A percentile compares a stretch with the other conserved stretches of the same genome.
Conservation (phyloP, 1,140 invertebrate species). For the Euwallacea similis region DNA sequence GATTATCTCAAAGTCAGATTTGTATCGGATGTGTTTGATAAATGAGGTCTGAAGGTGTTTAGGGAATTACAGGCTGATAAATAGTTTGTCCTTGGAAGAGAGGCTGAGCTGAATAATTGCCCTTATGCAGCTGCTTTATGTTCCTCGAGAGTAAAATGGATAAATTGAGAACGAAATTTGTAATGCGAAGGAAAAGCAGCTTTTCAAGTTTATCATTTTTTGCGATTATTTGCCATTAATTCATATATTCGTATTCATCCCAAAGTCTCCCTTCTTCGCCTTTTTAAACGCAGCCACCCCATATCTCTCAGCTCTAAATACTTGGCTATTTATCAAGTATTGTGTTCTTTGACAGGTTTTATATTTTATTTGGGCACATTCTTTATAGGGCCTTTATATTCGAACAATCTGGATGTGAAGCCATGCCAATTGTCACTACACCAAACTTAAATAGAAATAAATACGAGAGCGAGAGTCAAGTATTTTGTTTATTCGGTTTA, state of each 20-base stretch:
- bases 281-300: neutral
- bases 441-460: neutral
- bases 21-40: constrained; percentile 23
- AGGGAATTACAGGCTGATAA: constrained; percentile 3
- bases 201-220: no score
- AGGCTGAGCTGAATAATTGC: no score
- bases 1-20: constrained; percentile 33
- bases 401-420: neutral
- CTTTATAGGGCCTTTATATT: neutral
- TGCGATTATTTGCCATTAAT: no score
- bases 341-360: constrained; percentile 14
- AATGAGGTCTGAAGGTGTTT: constrained; percentile 26
- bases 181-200: no score
- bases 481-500: no score
- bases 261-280: neutral
- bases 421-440: neutral
- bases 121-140: no score
- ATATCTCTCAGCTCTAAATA: constrained; percentile 4
- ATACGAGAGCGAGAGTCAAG: neutral
- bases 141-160: no score
- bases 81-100: constrained; percentile 7
- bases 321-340: constrained; percentile 21
- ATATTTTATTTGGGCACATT: constrained; percentile 19
- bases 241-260: no score
- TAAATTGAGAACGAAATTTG: no score